These are phyloP conservation scores for Sciurus vulgaris DNA, from an alignment of 2,797 vertebrate genomes.

Conservation along the genomic window DNA sequence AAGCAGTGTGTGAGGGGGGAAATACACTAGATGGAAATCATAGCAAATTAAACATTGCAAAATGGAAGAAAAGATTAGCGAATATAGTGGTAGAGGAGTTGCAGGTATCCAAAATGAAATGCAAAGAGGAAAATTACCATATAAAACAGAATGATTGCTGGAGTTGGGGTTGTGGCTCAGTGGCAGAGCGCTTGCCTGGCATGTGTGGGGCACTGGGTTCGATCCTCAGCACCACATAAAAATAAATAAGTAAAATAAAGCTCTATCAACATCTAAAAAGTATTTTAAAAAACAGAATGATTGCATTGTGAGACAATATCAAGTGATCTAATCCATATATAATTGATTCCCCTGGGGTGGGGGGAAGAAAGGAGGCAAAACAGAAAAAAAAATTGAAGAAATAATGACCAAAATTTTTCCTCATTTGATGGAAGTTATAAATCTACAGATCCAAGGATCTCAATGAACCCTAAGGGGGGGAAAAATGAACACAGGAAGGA, in stretches of 20 bases:
- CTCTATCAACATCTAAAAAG: too few relatives aligned
- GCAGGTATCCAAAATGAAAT: neutral
- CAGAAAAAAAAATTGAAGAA: neutral
- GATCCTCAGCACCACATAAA: too few relatives aligned
- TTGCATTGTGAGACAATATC: too few relatives aligned
- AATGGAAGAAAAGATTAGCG: neutral
- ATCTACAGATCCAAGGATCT: neutral
- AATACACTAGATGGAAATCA: neutral
- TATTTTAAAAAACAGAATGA: too few relatives aligned
- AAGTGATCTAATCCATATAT: fast-evolving
- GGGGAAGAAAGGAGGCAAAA: too few relatives aligned
- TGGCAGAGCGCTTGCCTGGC: too few relatives aligned
- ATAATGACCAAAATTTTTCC: neutral
- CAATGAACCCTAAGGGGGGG: neutral
- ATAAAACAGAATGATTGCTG: too few relatives aligned
- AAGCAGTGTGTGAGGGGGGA: neutral
- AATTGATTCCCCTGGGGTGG: fast-evolving
- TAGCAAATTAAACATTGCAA: neutral
- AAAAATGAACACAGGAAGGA: neutral
- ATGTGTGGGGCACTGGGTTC: too few relatives aligned
- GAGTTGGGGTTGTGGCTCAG: too few relatives aligned
- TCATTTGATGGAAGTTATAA: conserved; percentile 12
- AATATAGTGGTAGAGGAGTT: neutral
- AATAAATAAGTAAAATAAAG: too few relatives aligned
- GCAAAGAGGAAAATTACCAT: neutral